These are phyloP conservation scores for Halcyon senegalensis DNA, from an alignment of 2,113 vertebrate species.

Conservation along the genomic window DNA sequence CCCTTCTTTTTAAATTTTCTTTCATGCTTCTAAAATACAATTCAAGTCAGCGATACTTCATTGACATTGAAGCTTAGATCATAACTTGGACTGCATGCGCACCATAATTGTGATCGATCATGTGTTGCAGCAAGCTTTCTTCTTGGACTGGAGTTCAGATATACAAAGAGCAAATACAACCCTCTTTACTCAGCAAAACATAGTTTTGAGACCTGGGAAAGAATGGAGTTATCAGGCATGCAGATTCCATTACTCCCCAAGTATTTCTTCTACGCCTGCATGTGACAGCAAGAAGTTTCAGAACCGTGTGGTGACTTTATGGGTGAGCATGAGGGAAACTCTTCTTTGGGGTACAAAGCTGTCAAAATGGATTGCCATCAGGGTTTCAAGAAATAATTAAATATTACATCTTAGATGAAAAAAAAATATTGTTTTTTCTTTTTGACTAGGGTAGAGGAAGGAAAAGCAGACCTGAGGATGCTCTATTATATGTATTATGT, in stretches of 20 bases:
- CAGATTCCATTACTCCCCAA: neutral
- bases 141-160: neutral
- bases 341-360: neutral
- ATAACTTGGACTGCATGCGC: neutral
- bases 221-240: neutral
- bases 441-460: neutral
- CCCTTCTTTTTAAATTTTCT: neutral
- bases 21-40: neutral
- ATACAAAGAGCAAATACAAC: neutral
- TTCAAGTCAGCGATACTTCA: neutral
- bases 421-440: neutral
- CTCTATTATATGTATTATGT: neutral
- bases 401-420: neutral
- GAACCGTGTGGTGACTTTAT: neutral
- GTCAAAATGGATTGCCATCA: neutral
- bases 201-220: neutral
- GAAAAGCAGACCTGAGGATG: neutral
- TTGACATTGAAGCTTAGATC: neutral
- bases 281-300: neutral
- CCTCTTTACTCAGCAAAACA: neutral
- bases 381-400: neutral
- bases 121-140: neutral
- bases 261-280: neutral
- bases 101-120: neutral
- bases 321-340: neutral